Evolutionary conservation across 2,888 invertebrate species (phyloP), one percentile per base, ranked within the genome.

Genomic region (Tetragonisca angustula): DNA sequence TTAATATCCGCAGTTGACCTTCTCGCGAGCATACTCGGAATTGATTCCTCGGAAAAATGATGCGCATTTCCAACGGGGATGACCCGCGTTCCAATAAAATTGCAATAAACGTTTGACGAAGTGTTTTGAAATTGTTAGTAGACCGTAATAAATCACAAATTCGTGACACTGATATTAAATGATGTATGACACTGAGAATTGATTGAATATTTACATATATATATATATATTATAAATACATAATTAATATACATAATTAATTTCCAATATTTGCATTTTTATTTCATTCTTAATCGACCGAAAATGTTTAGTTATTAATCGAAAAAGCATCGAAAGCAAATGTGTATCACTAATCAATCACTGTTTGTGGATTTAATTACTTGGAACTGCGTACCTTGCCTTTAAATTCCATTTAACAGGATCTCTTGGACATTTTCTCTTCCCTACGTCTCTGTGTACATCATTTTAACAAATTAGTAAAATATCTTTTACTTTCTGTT

Each of bases 351-450:
- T 64, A 65, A 73, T 17, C 24, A 62, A 76, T 64, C 64, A 62
- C 24, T 70, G 50, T 19, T 49, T 64, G 24, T 27, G 49, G 62
- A 9, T 19, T 73, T 65, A 65, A 77, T 77, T 73, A 77, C 54
- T 76, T 68, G 9, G 3, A n/a, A 59, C n/a, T 36, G 64, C 76
- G 24, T 76, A 79, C 79, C 62, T 69, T 79, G 52, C 76, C 24
- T 76, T 75, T 76, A 59, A 69, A 68, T 76, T 79, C 75, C 79
- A 79, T 79, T 79, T 76, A 79, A 79, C 52, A 52, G 79, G 49
- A 75, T 69, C 79, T 52, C 49, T 69, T 69, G 49, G 15, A 62
- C 49, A 24, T 56, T 76, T 62, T 69, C 49, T 69, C 76, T 64
- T 76, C 56, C 69, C 56, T 69, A 79, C 54, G 69, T 50, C 32